Evolutionary conservation across 2,797 vertebrate genomes (phyloP).

Genomic region (Clamator glandarius): DNA sequence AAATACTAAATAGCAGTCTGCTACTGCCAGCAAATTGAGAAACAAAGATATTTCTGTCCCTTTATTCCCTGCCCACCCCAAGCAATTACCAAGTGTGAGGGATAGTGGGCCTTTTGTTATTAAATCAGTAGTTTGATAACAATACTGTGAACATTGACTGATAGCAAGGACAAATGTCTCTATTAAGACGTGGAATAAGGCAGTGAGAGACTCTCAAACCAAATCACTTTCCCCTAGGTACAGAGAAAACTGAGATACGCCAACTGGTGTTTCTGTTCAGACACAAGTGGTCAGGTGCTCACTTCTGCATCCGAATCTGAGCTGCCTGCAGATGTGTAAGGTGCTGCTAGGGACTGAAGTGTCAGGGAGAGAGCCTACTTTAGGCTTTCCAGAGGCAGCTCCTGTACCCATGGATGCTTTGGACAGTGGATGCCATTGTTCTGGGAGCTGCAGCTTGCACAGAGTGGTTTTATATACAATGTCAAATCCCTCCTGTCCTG

Average conservation of each 20-base stretch:
- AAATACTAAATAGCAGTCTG: background rate
- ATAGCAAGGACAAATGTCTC: background rate
- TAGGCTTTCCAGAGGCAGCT: background rate
- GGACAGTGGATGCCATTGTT: constrained; percentile 52
- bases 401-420: background rate
- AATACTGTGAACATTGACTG: background rate
- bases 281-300: background rate
- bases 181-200: background rate
- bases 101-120: background rate
- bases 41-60: background rate
- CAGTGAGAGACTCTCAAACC: background rate
- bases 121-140: background rate
- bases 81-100: background rate
- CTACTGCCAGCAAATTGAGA: background rate
- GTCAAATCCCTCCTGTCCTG: constrained; percentile 44
- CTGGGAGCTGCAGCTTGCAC: background rate
- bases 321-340: background rate
- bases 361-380: background rate
- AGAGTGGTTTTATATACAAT: background rate
- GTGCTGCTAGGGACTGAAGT: background rate
- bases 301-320: background rate
- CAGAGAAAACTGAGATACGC: background rate
- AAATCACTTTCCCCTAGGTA: background rate
- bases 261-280: background rate
- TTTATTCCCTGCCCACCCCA: background rate